Evolutionary conservation across 2,113 vertebrate genomes (phyloP), one percentile per base, ranked within the genome.

Genomic region (Talpa occidentalis): DNA sequence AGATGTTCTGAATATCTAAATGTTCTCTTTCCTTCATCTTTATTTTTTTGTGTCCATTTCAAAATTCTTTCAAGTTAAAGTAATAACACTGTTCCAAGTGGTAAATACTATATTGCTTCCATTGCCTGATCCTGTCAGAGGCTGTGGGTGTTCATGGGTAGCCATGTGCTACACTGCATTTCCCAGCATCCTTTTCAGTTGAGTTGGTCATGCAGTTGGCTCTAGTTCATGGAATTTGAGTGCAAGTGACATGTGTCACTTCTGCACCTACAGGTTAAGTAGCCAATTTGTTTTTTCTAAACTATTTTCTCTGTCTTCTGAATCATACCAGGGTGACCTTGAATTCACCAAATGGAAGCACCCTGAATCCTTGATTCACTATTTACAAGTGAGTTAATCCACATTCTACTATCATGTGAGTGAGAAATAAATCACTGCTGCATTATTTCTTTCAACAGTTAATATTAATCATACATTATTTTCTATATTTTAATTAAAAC

Each of bases 401-500:
- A 66, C n/a, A 66, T 78, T 56, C 8, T 78, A 32, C 15, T 44
- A 17, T 62, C 44, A 40, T 76, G 7, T 92, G 35, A 89, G 22
- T 80, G 67, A 85, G 59, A 83, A 88, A 88, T 67, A 80, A 85
- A 80, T 14, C 15, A 8, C 14, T 54, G 35, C n/a, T 92, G 62
- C 42, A 56, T 90, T 89, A 35, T 83, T 94, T 78, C 19, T 90
- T 89, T 90, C 37, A 85, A n/a, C 54, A 86, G 32, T 54, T 54
- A 76, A 24, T 59, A 81, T 93, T 70, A 89, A 76, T 24, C 7
- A n/a, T 81, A 87, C 88, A 76, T 54, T 73, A 21, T 77, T 42
- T 88, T 72, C 66, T 84, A 67, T 66, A 70, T 54, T 89, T 86
- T 90, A 86, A 56, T 92, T 74, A 85, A 89, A 88, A 59, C 21